Percentiles rank a stretch among this genome's conserved stretches.
These are phyloP conservation scores for Rhodeus uyekii DNA, from an alignment of 2,797 vertebrate species.

Conservation along the genomic window DNA sequence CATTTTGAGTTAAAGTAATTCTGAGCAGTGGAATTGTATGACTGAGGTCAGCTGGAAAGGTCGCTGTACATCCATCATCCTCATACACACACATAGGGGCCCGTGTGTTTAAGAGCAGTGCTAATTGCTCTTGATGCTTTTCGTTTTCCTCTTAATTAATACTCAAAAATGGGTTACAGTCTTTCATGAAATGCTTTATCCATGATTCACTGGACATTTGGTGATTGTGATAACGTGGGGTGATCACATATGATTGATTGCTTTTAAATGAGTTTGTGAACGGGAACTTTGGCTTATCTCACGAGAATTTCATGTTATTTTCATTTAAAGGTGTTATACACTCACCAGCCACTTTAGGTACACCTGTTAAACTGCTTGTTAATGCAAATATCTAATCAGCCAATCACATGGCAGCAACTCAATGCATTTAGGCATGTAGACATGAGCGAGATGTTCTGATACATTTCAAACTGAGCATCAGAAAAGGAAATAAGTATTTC, in stretches of 20 bases:
- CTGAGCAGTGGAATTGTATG: background rate
- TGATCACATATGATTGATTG: background rate
- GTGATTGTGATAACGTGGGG: conserved; percentile 3
- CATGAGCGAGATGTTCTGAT: background rate
- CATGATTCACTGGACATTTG: background rate
- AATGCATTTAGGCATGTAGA: background rate
- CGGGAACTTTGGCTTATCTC: background rate
- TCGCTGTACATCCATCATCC: background rate
- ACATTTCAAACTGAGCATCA: background rate
- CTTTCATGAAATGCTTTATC: conserved; percentile 8
- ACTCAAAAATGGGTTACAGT: background rate
- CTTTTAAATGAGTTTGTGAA: background rate
- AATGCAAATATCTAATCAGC: background rate
- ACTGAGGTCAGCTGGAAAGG: conserved; percentile 8
- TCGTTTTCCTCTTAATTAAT: conserved; percentile 4
- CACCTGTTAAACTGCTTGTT: background rate
- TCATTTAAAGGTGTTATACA: background rate
- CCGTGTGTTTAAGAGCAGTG: background rate
- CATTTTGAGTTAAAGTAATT: conserved; percentile 17
- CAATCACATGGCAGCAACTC: background rate
- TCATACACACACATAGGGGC: background rate
- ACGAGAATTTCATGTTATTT: background rate
- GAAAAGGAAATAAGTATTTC: background rate
- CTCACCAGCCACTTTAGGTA: background rate
- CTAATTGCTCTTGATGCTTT: conserved; percentile 16